Conservation (phyloP, 2,113 vertebrate species). For the Bos indicus region DNA sequence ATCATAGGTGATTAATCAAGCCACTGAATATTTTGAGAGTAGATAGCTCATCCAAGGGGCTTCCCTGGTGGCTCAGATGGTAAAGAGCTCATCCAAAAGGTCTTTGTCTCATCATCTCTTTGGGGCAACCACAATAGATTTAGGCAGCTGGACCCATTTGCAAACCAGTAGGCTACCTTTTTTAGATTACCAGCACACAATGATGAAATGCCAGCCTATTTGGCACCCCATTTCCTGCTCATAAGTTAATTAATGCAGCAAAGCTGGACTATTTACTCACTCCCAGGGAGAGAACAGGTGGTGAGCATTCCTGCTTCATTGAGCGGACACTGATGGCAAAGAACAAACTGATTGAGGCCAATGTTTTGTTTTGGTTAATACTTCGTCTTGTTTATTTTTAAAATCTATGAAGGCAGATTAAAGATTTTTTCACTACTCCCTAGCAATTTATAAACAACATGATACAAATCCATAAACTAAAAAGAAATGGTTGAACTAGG, state of each 20-base stretch:
- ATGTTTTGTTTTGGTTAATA: slow-evolving; percentile 8
- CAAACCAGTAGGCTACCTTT: background rate
- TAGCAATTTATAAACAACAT: background rate
- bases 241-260: slow-evolving; percentile 4
- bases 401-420: background rate
- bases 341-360: background rate
- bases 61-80: background rate
- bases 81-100: background rate
- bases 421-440: background rate
- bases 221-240: background rate
- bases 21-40: background rate
- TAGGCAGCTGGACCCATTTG: background rate
- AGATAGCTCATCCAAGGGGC: background rate
- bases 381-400: background rate
- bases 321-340: background rate
- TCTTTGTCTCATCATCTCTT: background rate
- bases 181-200: background rate
- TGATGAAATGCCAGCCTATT: background rate
- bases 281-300: slow-evolving; percentile 8
- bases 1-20: background rate
- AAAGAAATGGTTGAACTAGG: background rate
- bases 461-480: background rate
- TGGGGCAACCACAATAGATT: background rate
- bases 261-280: background rate
- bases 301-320: background rate